phyloP scores from a whole-genome alignment of 2,797 vertebrate species.

The Gymnoscopelus microlampas region DNA sequence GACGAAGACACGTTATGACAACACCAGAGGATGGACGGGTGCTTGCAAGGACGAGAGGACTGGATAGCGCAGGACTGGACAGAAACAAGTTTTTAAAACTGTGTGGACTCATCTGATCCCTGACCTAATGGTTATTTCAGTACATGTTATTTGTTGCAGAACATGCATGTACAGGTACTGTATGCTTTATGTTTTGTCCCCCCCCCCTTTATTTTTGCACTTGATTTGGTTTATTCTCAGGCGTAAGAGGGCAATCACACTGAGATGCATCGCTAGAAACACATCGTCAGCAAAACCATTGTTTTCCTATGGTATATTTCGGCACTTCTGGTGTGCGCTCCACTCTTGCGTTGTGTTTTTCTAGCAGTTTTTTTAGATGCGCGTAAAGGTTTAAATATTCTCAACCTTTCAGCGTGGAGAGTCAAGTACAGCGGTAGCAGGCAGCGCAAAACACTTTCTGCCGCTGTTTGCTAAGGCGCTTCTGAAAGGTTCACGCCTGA shows the following conservation, averaged over 20 bases:
- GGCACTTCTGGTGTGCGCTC: no score
- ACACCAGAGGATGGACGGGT: constrained; percentile 47
- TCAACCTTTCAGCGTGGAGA: no score
- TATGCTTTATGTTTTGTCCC: constrained; percentile 27
- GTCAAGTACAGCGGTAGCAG: no score
- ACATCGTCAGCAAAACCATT: no score
- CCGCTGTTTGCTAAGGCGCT: no score
- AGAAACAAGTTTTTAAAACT: constrained; percentile 68
- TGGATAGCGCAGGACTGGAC: constrained; percentile 66
- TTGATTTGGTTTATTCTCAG: constrained; percentile 60
- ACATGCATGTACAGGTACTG: constrained; percentile 60
- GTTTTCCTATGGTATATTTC: no score
- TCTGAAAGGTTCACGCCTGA: no score
- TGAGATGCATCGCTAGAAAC: no score
- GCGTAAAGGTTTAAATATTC: no score
- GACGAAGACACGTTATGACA: constrained; percentile 78
- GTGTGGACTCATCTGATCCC: constrained; percentile 32
- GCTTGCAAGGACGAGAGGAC: constrained; percentile 34
- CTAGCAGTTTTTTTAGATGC: no score
- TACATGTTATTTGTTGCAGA: constrained; percentile 51
- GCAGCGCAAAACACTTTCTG: no score
- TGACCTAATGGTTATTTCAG: constrained; percentile 31
- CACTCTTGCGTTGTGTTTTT: no score
- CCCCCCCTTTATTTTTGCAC: constrained; percentile 35
- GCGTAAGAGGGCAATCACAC: constrained; percentile 29